Conservation (phyloP, 2,113 vertebrate species). For the Xiphophorus maculatus region DNA sequence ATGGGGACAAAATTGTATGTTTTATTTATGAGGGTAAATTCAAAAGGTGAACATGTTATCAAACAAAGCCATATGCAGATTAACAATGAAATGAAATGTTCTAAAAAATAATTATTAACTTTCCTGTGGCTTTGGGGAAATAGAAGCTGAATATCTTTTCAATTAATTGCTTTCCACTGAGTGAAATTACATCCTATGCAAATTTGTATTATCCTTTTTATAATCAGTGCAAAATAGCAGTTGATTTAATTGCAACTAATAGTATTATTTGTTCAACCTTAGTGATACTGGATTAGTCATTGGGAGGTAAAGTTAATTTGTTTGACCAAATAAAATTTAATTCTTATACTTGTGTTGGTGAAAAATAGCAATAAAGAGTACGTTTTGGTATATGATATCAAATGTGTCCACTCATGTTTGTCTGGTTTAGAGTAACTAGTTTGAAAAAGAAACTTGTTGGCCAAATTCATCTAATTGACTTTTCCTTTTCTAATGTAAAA, state of each 20-base stretch:
- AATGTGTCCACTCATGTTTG: slow-evolving; percentile 9
- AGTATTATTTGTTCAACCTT: slow-evolving; percentile 28
- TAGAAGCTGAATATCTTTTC: slow-evolving; percentile 40
- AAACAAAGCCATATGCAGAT: slow-evolving; percentile 42
- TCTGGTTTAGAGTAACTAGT: slow-evolving; percentile 49
- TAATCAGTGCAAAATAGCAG: slow-evolving; percentile 47
- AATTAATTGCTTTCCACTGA: slow-evolving; percentile 39
- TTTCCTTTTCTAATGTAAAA: slow-evolving; percentile 33
- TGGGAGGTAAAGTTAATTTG: slow-evolving; percentile 28
- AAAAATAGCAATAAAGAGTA: neutral
- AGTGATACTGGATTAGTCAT: slow-evolving; percentile 16
- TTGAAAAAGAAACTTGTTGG: slow-evolving; percentile 51
- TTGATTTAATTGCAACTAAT: slow-evolving; percentile 18
- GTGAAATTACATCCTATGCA: slow-evolving; percentile 51
- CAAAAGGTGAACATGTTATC: slow-evolving; percentile 43
- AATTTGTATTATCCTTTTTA: slow-evolving; percentile 44
- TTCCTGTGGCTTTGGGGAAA: slow-evolving; percentile 42
- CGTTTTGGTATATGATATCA: neutral
- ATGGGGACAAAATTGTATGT: slow-evolving; percentile 22
- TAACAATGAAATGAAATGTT: slow-evolving; percentile 45
- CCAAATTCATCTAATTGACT: slow-evolving; percentile 33
- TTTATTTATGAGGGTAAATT: slow-evolving; percentile 51
- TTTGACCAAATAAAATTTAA: slow-evolving; percentile 15
- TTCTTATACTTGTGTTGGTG: neutral
- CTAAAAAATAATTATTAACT: slow-evolving; percentile 28